These are phyloP conservation scores for Sceloporus undulatus DNA, from an alignment of 2,113 vertebrate species.

Conservation along the genomic window DNA sequence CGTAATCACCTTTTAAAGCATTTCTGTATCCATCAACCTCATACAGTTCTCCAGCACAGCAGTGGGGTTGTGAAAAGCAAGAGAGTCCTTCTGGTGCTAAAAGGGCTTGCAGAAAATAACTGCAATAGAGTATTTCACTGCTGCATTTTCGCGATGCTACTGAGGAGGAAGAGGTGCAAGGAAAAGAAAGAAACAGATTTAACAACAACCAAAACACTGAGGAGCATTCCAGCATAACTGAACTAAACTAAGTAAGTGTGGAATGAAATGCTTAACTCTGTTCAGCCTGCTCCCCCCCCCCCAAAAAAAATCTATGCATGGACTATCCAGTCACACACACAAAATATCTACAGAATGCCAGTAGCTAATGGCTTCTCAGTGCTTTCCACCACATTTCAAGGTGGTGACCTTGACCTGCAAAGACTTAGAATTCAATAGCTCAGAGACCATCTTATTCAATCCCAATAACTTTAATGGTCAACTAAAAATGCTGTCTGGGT, in stretches of 20 bases:
- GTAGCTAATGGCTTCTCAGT: not conserved
- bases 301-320: not conserved
- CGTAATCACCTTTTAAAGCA: not conserved
- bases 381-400: not conserved
- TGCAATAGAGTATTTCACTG: not conserved
- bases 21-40: not conserved
- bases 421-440: not conserved
- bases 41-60: not conserved
- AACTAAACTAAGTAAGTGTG: not conserved
- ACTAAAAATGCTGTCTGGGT: not conserved
- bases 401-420: not conserved
- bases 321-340: not conserved
- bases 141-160: not conserved
- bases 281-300: no score
- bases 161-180: not conserved
- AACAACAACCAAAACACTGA: not conserved
- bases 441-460: not conserved
- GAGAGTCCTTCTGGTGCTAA: not conserved
- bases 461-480: not conserved
- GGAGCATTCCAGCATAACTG: not conserved
- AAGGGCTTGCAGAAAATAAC: not conserved
- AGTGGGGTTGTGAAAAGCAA: not conserved
- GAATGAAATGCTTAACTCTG: not conserved
- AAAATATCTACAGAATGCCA: not conserved
- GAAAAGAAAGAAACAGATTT: not conserved